Evolutionary conservation across 2,888 invertebrate genomes (phyloP), one percentile per base, ranked within the genome.

Genomic region (Fragum whitleyi): DNA sequence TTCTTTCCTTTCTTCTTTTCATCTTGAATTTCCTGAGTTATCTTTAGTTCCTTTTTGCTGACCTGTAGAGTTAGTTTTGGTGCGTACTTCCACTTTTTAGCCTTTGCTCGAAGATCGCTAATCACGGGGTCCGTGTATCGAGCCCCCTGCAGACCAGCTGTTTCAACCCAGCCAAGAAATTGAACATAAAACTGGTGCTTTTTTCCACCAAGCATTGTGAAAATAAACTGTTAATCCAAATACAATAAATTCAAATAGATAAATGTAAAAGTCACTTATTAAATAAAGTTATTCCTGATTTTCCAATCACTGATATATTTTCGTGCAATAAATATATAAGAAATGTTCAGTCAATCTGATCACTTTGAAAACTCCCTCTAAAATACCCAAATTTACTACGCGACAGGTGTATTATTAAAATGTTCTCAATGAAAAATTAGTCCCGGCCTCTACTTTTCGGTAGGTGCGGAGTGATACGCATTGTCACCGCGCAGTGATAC

Each of bases 151-250:
- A 98, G 95, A 0, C 97, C 98, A 89, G 97, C 96, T 77, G 97
- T 97, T 95, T 99, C 98, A 95, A 98, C 97, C 90, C 98, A 98
- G 28, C 99, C 99, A 91, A 99, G 96, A 95, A 98, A 95, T 93
- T 95, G 94, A 47, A 95, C 95, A 87, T 95, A 95, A 88, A 94
- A 95, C 81, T 95, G 94, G 9, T 94, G 93, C 71, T 88, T 89
- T 74, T 89, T 88, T 23, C 79, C 77, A 19, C 85, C 83, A 5
- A 85, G 65, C 85, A 85, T 85, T 42, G 26, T 59, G 26, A 47
- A 23, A 3, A 39, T 23, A 11, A 21, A n/a, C 21, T 67, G 36
- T 67, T 36, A 67, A 61, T 61, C 61, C 28, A 61, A 29, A 61
- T 28, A 29, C 14, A 16, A 19, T 9, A n/a, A 9, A 47, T 9